Base-by-base conservation (phyloP, 2,888 invertebrate genomes). In the Phragmatobia fuliginosa region DNA sequence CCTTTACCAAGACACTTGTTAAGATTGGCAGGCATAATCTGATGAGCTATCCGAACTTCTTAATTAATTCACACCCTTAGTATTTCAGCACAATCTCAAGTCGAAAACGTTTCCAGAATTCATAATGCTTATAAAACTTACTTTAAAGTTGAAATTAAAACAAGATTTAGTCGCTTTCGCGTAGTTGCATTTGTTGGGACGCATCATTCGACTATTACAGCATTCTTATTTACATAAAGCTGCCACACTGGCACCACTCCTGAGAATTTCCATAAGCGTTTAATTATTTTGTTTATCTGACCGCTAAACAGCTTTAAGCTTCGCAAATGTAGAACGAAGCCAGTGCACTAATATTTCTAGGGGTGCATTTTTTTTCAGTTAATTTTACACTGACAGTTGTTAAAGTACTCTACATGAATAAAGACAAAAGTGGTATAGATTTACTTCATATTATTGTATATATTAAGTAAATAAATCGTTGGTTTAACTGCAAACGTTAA, bases 261-360 rank as follows among this genome's bases (percentile, higher is more conserved):
- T 80, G 76, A 74, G 77, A 78, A 88, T 89, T 88, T 88, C 86
- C 91, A 90, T 91, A 89, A 91, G 87, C 88, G 90, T 87, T 92
- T 92, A 91, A 91, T 92, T 92, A 91, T 92, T 92, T 92, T 90
- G 92, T 92, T 92, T 92, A 91, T 92, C 91, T 92, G 90, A 91
- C 92, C 92, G 90, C 88, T 91, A 90, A 91, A 91, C 89, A 87
- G 88, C 88, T 86, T 83, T 83, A 88, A 88, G n/a, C 87, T 89
- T 80, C 78, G 76, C 77, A 81, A 77, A 75, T 72, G 79, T 85
- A 86, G 85, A 85, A 82, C 78, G 49, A 67, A 80, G 86, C 86
- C 85, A 87, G 84, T 75, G 68, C 68, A 72, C 66, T 82, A 76
- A 76, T 74, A 72, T 74, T 73, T 52, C 59, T 67, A 59, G 59